A percentile compares a stretch with the other conserved stretches of the same genome.
These are phyloP conservation scores for Catostomus latipinnis DNA, from an alignment of 2,797 vertebrate species.

Conservation along the genomic window DNA sequence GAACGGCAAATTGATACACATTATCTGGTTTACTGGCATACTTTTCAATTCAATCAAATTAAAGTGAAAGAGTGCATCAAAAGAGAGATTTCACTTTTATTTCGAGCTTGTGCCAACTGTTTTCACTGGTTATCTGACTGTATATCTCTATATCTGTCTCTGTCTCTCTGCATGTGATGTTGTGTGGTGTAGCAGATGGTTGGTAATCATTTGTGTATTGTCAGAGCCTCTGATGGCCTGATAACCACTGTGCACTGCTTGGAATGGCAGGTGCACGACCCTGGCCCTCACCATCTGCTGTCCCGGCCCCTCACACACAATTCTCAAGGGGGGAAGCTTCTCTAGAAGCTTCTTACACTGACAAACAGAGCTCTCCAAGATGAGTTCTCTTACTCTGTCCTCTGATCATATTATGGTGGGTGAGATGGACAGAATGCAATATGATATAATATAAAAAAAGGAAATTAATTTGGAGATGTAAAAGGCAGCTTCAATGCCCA, in stretches of 20 bases:
- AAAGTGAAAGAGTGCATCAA: background rate
- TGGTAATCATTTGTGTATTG: constrained; percentile 86
- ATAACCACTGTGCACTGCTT: constrained; percentile 81
- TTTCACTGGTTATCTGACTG: constrained; percentile 22
- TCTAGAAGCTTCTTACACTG: background rate
- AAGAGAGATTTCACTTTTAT: constrained; percentile 24
- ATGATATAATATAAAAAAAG: background rate
- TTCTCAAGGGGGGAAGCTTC: constrained; percentile 40
- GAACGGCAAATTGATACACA: constrained; percentile 16
- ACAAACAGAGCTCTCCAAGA: constrained; percentile 9
- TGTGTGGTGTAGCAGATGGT: constrained; percentile 82
- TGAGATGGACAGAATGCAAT: constrained; percentile 37
- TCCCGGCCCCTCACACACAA: constrained; percentile 60
- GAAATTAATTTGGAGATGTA: constrained; percentile 16
- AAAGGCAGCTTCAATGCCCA: background rate
- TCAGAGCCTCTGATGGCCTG: constrained; percentile 81
- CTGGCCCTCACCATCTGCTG: constrained; percentile 81
- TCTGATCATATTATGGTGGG: background rate
- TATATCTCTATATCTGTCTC: constrained; percentile 41
- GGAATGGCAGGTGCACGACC: constrained; percentile 85
- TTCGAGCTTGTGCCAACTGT: constrained; percentile 16
- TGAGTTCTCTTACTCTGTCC: constrained; percentile 32
- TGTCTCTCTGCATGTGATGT: constrained; percentile 50
- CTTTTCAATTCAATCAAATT: constrained; percentile 10
- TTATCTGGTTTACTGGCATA: background rate